Evolutionary conservation across 2,113 vertebrate species (phyloP).

Genomic region (Cettia cetti): DNA sequence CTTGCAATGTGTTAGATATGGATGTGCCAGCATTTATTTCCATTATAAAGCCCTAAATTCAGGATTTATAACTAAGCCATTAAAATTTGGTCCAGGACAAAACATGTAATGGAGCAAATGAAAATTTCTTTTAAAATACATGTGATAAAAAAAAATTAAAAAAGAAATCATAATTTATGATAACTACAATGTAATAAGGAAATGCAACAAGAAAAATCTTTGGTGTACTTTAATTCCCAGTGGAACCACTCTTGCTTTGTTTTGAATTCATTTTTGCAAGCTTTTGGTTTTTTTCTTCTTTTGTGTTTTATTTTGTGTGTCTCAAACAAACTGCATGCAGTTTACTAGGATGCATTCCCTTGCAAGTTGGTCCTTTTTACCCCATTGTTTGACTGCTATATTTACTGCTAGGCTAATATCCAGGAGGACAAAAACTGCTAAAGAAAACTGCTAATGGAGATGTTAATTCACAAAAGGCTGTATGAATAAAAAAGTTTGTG

Average conservation of each 20-base stretch:
- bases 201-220: neutral
- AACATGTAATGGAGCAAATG: constrained; percentile 8
- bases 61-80: constrained; percentile 3
- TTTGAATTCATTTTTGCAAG: constrained; percentile 31
- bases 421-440: neutral
- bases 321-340: neutral
- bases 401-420: neutral
- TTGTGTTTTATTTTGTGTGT: constrained; percentile 6
- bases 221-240: neutral
- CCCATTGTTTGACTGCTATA: constrained; percentile 10
- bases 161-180: neutral
- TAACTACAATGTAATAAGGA: neutral
- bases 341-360: constrained; percentile 19
- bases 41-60: constrained; percentile 21
- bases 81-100: constrained; percentile 3
- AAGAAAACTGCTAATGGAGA: neutral
- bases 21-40: constrained; percentile 21
- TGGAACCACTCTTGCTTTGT: neutral
- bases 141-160: neutral
- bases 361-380: constrained; percentile 17
- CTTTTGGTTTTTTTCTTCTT: constrained; percentile 11
- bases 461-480: neutral
- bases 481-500: neutral
- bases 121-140: neutral
- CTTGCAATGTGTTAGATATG: neutral